Conservation (phyloP, 53 echinoderm and acorn worm genomes). For the Stichopus horrens region DNA sequence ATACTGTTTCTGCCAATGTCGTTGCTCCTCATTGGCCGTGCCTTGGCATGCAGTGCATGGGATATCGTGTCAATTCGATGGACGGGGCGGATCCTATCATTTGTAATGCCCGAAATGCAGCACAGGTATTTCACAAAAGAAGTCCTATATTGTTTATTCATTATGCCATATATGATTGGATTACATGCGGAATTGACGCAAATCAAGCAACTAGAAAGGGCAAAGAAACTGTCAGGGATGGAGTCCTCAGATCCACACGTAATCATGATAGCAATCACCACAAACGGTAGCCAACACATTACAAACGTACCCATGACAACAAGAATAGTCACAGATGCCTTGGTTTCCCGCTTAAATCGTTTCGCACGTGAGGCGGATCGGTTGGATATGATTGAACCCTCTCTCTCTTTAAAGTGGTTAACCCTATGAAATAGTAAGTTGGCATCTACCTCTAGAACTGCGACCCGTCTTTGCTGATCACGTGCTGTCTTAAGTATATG, state of each 20-base stretch:
- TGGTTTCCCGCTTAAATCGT: slow-evolving; percentile 68
- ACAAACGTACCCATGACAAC: slow-evolving; percentile 84
- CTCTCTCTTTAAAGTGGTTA: background rate
- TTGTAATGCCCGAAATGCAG: background rate
- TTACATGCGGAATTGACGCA: slow-evolving; percentile 83
- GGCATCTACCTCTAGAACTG: slow-evolving; percentile 8
- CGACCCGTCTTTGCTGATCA: slow-evolving; percentile 63
- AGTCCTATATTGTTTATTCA: slow-evolving; percentile 42
- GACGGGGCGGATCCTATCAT: background rate
- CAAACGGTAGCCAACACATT: slow-evolving; percentile 78
- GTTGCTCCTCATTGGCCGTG: background rate
- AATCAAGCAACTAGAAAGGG: slow-evolving; percentile 72
- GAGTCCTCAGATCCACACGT: slow-evolving; percentile 48
- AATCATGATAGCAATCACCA: slow-evolving; percentile 60
- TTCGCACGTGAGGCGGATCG: slow-evolving; percentile 29
- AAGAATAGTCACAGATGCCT: slow-evolving; percentile 74
- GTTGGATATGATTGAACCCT: slow-evolving; percentile 9
- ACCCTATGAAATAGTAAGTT: slow-evolving; percentile 19
- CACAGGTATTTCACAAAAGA: slow-evolving; percentile 40
- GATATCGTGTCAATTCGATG: slow-evolving; percentile 27
- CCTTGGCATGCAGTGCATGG: background rate
- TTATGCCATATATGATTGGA: slow-evolving; percentile 81
- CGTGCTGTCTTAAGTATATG: slow-evolving; percentile 74
- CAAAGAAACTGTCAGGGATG: slow-evolving; percentile 62
- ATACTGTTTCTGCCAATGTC: background rate